These are phyloP conservation scores for Margaritifera margaritifera DNA, from an alignment of 2,888 invertebrate genomes.

Conservation along the genomic window DNA sequence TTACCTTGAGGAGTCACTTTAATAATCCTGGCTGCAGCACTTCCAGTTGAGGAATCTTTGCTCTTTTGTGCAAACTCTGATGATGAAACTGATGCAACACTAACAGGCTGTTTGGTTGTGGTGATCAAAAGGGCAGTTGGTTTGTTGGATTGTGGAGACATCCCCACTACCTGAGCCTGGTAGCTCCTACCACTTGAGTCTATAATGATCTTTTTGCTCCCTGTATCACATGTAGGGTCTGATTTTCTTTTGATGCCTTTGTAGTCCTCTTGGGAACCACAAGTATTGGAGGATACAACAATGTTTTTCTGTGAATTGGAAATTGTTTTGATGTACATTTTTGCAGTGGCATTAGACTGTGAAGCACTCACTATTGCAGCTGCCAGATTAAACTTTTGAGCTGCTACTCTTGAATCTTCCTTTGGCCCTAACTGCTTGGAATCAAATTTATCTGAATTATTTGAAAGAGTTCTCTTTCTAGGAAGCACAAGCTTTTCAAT, in stretches of 20 bases:
- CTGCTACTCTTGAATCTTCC: no score
- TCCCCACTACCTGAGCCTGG: not conserved
- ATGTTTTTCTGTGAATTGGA: no score
- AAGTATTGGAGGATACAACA: slow-evolving; percentile 5
- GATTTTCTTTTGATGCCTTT: not conserved
- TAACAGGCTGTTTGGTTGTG: slow-evolving; percentile 37
- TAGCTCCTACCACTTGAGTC: not conserved
- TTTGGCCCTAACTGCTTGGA: no score
- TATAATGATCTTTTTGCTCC: not conserved
- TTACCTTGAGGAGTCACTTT: no score
- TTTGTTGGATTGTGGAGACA: not conserved
- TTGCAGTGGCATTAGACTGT: no score
- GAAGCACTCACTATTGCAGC: no score
- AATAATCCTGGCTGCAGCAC: no score
- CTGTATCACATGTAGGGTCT: not conserved
- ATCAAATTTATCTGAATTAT: no score
- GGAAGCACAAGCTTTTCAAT: slow-evolving; percentile 34
- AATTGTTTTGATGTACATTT: no score
- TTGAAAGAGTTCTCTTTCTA: slow-evolving; percentile 13
- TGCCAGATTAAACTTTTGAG: no score
- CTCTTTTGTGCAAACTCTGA: slow-evolving; percentile 17
- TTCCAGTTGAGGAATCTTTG: no score
- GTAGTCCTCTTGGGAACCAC: not conserved
- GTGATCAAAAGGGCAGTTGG: slow-evolving; percentile 27
- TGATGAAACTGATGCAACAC: slow-evolving; percentile 37